phyloP scores from a whole-genome alignment of 2,888 invertebrate genomes.

The Candidula unifasciata region DNA sequence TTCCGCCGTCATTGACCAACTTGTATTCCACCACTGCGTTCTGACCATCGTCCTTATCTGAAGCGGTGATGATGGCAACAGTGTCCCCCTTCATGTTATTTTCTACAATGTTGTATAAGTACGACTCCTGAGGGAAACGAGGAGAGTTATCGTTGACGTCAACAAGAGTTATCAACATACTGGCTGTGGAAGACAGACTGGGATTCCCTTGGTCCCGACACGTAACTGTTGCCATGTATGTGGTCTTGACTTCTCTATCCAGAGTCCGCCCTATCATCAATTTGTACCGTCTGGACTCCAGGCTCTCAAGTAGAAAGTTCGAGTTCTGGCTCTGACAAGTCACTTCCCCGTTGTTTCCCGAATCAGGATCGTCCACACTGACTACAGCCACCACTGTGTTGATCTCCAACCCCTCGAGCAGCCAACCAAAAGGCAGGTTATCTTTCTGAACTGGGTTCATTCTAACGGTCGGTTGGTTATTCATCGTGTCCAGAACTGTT shows the following conservation, averaged over 20 bases:
- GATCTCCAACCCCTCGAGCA: slow-evolving; percentile 80
- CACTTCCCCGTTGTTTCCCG: slow-evolving; percentile 90
- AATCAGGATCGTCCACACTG: slow-evolving; percentile 89
- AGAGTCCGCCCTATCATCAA: slow-evolving; percentile 25
- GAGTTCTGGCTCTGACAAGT: slow-evolving; percentile 59
- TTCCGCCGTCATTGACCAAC: slow-evolving; percentile 68
- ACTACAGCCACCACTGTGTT: slow-evolving; percentile 85
- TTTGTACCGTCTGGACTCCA: slow-evolving; percentile 54
- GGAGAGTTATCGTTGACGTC: slow-evolving; percentile 80
- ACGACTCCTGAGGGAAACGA: slow-evolving; percentile 82
- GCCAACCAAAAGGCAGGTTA: slow-evolving; percentile 32
- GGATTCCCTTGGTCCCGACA: slow-evolving; percentile 41
- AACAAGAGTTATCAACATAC: slow-evolving; percentile 83
- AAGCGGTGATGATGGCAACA: slow-evolving; percentile 88
- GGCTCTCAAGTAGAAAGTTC: slow-evolving; percentile 63
- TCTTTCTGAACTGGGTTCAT: slow-evolving; percentile 50
- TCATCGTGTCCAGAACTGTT: slow-evolving; percentile 67
- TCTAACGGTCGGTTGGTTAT: slow-evolving; percentile 67
- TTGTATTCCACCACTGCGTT: slow-evolving; percentile 47
- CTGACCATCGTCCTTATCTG: slow-evolving; percentile 83
- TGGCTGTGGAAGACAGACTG: slow-evolving; percentile 76
- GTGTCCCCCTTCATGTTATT: slow-evolving; percentile 89
- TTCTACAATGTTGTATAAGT: slow-evolving; percentile 29
- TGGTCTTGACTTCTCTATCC: slow-evolving; percentile 1
- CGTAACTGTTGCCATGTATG: neutral